Evolutionary conservation across 1,140 invertebrate genomes (phyloP), one percentile per base, ranked within the genome.

Genomic region (Calephelis virginiensis): DNA sequence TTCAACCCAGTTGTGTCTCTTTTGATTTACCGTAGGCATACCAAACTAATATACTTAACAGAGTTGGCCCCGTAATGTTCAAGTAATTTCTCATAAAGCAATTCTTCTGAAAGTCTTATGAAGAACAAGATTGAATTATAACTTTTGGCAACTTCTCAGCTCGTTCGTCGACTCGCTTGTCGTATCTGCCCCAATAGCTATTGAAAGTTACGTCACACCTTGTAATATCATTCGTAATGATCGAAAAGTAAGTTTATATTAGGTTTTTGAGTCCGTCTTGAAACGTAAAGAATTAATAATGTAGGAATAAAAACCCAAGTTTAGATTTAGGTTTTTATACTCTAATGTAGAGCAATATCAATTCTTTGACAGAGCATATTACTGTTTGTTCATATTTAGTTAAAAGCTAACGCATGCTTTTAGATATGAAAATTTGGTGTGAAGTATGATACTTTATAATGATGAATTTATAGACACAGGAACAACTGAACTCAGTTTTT

Each of bases 61-160:
- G 50, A 68, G 48, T 56, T 59, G 47, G 8, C 43, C 53, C 61
- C 48, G 49, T 68, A 64, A 68, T 64, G 62, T 60, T 12, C 28
- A n/a, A 47, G 66, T 72, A 73, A 72, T 71, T 67, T 72, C 53
- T 63, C 63, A 68, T 67, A 64, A 72, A 77, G 60, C 68, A 66
- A 68, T 73, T 77, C 70, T 73, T 74, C 74, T 66, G 45, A 64
- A 65, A 75, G 69, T 77, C 69, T 71, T 72, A 77, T 67, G 61
- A 59, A 69, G 61, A 68, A 66, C 68, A 70, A 69, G 69, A 71
- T 70, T 73, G 74, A 71, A 73, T 76, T 76, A 76, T 69, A 75
- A 68, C 67, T 72, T 72, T 64, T 28, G 9, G n/a, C 13, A 72
- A 69, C 59, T 72, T 72, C 40, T 50, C 64, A 59, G 64, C 67